Percentiles rank a stretch among this genome's conserved stretches.
These are phyloP conservation scores for Penaeus vannamei DNA, from an alignment of 1,140 invertebrate species.

Conservation along the genomic window DNA sequence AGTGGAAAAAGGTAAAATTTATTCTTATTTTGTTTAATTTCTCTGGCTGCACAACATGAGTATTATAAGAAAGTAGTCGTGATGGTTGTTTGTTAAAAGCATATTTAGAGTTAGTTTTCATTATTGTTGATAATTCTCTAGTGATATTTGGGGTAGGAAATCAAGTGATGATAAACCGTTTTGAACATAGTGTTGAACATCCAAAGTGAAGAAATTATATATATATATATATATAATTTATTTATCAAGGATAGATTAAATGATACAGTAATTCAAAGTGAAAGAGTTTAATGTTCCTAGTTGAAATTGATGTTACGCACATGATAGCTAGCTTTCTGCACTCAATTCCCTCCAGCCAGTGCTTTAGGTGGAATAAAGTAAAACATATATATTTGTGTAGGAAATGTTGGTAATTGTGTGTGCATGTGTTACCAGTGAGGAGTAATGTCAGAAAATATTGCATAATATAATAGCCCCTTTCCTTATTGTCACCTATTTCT, in stretches of 20 bases:
- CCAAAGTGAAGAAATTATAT: conserved; percentile 3
- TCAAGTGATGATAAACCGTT: neutral
- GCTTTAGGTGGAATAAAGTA: neutral
- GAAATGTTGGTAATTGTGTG: too few species aligned
- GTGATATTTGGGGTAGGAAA: neutral
- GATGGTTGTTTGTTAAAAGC: too few species aligned
- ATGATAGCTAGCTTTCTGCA: conserved; percentile 27
- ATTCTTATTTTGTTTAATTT: neutral
- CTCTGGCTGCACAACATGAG: neutral
- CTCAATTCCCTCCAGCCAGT: conserved; percentile 22
- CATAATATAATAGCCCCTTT: too few species aligned
- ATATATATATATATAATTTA: conserved; percentile 42
- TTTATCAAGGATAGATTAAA: neutral
- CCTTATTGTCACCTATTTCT: too few species aligned
- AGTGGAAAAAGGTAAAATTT: neutral
- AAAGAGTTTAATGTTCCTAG: conserved; percentile 23
- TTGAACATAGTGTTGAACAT: conserved; percentile 22
- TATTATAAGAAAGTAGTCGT: neutral
- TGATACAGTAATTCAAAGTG: neutral
- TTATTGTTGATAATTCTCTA: neutral
- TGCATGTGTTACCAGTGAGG: too few species aligned
- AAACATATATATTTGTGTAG: neutral
- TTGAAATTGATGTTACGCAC: neutral
- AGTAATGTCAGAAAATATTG: too few species aligned
- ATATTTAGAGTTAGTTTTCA: neutral